Evolutionary conservation across 2,113 vertebrate genomes (phyloP).

Genomic region (Podilymbus podiceps): DNA sequence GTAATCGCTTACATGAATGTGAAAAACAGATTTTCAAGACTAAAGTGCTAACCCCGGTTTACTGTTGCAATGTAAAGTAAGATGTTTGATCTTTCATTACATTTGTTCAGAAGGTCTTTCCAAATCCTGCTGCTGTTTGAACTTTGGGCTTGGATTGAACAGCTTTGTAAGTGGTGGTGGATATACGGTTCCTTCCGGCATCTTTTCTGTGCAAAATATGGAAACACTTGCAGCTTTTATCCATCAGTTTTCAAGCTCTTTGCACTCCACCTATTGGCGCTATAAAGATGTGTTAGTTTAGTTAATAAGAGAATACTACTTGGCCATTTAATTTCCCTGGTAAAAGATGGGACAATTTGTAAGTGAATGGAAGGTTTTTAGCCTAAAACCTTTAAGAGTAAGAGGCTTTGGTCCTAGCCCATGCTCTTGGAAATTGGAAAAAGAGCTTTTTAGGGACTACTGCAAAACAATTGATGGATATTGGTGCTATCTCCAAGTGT

Average conservation of each 20-base stretch:
- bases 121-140: not conserved
- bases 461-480: not conserved
- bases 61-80: not conserved
- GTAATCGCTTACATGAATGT: not conserved
- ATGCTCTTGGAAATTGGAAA: not conserved
- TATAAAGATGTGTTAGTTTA: not conserved
- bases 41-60: not conserved
- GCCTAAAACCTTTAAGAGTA: not conserved
- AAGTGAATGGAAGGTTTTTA: not conserved
- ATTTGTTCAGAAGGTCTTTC: not conserved
- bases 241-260: not conserved
- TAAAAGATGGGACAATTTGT: not conserved
- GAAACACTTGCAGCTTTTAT: not conserved
- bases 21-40: not conserved
- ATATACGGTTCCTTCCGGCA: not conserved
- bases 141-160: not conserved
- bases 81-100: not conserved
- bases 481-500: constrained; percentile 16
- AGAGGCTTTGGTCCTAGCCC: not conserved
- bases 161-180: not conserved
- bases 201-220: not conserved
- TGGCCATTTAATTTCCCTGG: not conserved
- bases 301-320: not conserved
- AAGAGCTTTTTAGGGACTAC: constrained; percentile 21
- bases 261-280: not conserved